Conservation (phyloP, 2,113 vertebrate genomes). For the Trogon surrucura region DNA sequence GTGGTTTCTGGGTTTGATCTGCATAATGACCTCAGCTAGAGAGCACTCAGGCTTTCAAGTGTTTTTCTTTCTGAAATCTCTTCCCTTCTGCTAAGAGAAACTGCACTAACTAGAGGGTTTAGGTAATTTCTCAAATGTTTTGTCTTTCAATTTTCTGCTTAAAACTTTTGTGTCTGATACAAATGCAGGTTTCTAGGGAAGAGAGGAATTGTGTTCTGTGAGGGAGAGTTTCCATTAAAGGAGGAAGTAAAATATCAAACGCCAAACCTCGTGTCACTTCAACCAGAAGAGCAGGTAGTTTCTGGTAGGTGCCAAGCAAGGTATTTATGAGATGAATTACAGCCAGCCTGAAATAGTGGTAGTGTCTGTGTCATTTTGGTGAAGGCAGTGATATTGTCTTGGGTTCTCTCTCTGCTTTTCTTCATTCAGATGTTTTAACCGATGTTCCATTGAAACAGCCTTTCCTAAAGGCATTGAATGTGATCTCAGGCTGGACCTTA, state of each 20-base stretch:
- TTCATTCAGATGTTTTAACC: background rate
- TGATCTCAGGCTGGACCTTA: background rate
- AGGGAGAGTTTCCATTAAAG: background rate
- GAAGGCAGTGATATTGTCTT: background rate
- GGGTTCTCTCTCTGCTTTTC: background rate
- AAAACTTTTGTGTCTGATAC: background rate
- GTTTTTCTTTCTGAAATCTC: background rate
- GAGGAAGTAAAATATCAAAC: background rate
- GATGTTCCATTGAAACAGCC: background rate
- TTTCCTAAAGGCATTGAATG: background rate
- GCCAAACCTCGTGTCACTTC: background rate
- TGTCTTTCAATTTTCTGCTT: background rate
- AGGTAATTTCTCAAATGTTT: background rate
- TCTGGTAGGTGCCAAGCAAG: background rate
- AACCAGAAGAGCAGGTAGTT: background rate
- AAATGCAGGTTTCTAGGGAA: background rate
- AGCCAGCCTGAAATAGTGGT: background rate
- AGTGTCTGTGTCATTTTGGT: background rate
- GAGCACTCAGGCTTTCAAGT: background rate
- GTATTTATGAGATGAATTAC: background rate
- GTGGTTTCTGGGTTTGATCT: background rate
- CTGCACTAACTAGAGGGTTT: background rate
- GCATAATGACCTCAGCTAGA: background rate
- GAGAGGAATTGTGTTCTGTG: background rate
- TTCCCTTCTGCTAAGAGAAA: background rate